Conservation (phyloP, 1,140 invertebrate genomes). For the Lysiphlebus fabarum region DNA sequence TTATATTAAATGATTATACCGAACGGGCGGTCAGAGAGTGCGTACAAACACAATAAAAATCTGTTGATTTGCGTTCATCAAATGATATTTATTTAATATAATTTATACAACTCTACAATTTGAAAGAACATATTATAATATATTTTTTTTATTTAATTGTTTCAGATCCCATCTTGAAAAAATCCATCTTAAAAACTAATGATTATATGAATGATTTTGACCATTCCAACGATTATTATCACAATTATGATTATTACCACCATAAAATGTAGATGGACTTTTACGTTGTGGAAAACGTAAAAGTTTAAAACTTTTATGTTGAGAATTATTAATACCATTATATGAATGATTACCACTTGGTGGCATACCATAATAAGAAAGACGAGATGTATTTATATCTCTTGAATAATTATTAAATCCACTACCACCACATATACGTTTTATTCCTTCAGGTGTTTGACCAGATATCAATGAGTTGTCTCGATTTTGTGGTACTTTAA, state of each 20-base stretch:
- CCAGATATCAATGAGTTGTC: conserved; percentile 28
- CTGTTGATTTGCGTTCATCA: conserved; percentile 31
- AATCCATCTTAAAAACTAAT: neutral
- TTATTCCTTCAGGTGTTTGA: conserved; percentile 36
- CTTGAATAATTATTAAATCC: conserved; percentile 32
- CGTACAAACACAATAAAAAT: conserved; percentile 45
- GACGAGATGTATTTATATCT: conserved; percentile 34
- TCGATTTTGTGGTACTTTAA: conserved; percentile 38
- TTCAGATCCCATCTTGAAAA: too few species aligned
- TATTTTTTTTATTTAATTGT: too few species aligned
- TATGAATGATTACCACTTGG: conserved; percentile 26
- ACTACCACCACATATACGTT: conserved; percentile 36
- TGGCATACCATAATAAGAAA: conserved; percentile 26
- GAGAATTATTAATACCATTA: conserved; percentile 36
- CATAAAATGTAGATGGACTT: conserved; percentile 39
- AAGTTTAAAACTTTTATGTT: too few species aligned
- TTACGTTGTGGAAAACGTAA: conserved; percentile 43
- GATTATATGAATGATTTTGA: too few species aligned
- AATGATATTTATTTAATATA: too few species aligned
- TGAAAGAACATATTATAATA: too few species aligned
- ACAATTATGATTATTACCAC: conserved; percentile 26
- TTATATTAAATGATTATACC: too few species aligned
- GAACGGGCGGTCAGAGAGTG: conserved; percentile 38
- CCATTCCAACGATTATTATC: neutral
- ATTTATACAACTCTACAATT: too few species aligned